Evolutionary conservation across 2,797 vertebrate species (phyloP).

Genomic region (Limosa lapponica): DNA sequence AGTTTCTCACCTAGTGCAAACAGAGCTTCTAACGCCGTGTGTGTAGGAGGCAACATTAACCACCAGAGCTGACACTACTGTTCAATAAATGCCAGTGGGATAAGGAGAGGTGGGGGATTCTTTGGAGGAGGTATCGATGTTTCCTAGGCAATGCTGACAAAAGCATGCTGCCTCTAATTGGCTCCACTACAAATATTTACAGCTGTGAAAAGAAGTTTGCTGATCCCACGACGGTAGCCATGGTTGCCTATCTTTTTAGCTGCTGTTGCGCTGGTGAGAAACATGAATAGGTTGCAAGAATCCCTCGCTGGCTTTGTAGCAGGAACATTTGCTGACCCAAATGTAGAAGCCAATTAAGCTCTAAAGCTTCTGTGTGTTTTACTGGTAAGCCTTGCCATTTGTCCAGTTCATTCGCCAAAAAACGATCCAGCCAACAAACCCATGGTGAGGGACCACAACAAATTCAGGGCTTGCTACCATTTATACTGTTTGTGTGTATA

Average conservation of each 20-base stretch:
- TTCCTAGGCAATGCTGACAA: conserved; percentile 64
- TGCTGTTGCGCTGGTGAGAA: conserved; percentile 9
- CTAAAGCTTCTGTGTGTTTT: conserved; percentile 36
- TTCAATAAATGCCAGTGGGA: not conserved
- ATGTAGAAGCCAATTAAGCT: conserved; percentile 37
- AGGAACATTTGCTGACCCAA: conserved; percentile 49
- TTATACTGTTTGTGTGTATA: not conserved
- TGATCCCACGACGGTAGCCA: conserved; percentile 30
- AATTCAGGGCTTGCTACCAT: not conserved
- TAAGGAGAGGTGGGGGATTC: conserved; percentile 39
- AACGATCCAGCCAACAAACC: not conserved
- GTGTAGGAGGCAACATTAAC: not conserved
- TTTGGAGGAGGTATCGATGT: conserved; percentile 44
- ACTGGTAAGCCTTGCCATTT: conserved; percentile 23
- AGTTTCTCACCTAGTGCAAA: not conserved
- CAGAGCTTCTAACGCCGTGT: not conserved
- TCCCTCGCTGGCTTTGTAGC: not conserved
- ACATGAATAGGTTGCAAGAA: conserved; percentile 21
- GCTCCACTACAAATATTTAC: conserved; percentile 73
- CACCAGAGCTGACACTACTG: not conserved
- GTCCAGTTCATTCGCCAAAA: not conserved
- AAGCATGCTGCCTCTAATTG: conserved; percentile 58
- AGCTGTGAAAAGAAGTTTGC: conserved; percentile 66
- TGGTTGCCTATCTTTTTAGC: conserved; percentile 50
- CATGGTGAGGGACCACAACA: not conserved